phyloP scores from a whole-genome alignment of 1,140 invertebrate species.

The Drosophila littoralis region DNA sequence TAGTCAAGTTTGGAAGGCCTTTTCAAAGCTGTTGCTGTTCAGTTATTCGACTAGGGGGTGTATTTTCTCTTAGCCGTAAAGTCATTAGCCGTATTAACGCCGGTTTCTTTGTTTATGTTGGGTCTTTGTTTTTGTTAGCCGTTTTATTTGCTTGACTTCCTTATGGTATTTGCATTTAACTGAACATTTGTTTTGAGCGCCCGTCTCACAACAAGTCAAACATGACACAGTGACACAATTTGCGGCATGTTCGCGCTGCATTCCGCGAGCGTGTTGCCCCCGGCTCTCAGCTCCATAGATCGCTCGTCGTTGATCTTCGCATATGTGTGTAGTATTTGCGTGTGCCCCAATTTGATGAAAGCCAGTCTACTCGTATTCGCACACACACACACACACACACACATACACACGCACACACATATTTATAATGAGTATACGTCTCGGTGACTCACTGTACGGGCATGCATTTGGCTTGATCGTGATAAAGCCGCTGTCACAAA shows the following conservation, averaged over 20 bases:
- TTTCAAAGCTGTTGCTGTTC: not conserved
- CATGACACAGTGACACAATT: conserved; percentile 65
- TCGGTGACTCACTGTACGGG: conserved; percentile 28
- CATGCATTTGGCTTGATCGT: conserved; percentile 27
- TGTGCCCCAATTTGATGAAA: conserved; percentile 29
- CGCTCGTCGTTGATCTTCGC: conserved; percentile 3
- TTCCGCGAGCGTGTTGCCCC: not conserved
- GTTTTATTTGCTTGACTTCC: conserved; percentile 39
- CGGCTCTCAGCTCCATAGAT: not conserved
- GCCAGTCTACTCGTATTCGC: not conserved
- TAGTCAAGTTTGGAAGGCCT: not conserved
- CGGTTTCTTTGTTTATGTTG: not conserved
- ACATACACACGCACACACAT: not conserved
- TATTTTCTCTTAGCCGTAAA: not conserved
- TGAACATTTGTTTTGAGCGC: conserved; percentile 22
- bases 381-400: not conserved
- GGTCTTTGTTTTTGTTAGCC: not conserved
- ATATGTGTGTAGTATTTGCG: conserved; percentile 3
- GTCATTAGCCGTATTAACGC: conserved; percentile 5
- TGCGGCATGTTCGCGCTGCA: conserved; percentile 7
- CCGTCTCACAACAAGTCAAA: conserved; percentile 41
- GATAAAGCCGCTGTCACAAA: conserved; percentile 31
- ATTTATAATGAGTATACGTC: not conserved
- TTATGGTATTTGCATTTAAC: conserved; percentile 36
- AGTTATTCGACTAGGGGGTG: not conserved